Base-by-base conservation (phyloP, 1,140 invertebrate species). In the Drosophila kepulauana region DNA sequence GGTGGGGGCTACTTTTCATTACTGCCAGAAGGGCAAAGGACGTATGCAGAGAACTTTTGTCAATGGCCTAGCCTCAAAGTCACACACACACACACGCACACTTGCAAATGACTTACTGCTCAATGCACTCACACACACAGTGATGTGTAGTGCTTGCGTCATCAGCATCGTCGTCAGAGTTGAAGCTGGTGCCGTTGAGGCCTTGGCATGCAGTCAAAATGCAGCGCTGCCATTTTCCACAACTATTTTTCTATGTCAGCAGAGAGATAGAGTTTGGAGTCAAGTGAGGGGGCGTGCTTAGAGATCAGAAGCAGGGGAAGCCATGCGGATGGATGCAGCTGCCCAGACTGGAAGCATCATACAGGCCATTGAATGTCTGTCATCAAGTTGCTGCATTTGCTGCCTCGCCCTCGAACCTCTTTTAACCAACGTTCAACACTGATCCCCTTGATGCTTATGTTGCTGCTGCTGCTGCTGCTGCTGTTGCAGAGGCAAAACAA, bases 131-230 rank as follows among this genome's bases (percentile, higher is more conserved):
- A 57, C 74, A 33, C 54, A 56, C 59, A 68, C 66, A 33, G 33
- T 38, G 35, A 10, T 38, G 28, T 61, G 68, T 77, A 79, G 70
- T 85, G 78, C 81, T 89, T 89, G 86, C 85, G 85, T 89, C 85
- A 89, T 89, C 85, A 88, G 65, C 77, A 79, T 62, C 62, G 45
- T 56, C 57, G n/a, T 54, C 51, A 48, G 63, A 66, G 59, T 54
- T 82, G 82, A 64, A 74, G 75, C 69, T 65, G 52, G 35, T 62
- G 65, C 75, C 41, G 46, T 52, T 48, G 75, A 87, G 82, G 81
- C 84, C 84, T 88, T 88, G 84, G 84, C 84, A 87, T 88, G 84
- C 84, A 88, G 84, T 87, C 84, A 87, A 88, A 87, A 88, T 84
- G 84, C 80, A 88, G 80, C 75, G 67, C 67, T 49, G 30, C 76